A percentile compares a stretch with the other conserved stretches of the same genome.
Conservation (phyloP, 2,113 vertebrate genomes). For the Baryphthengus martii region DNA sequence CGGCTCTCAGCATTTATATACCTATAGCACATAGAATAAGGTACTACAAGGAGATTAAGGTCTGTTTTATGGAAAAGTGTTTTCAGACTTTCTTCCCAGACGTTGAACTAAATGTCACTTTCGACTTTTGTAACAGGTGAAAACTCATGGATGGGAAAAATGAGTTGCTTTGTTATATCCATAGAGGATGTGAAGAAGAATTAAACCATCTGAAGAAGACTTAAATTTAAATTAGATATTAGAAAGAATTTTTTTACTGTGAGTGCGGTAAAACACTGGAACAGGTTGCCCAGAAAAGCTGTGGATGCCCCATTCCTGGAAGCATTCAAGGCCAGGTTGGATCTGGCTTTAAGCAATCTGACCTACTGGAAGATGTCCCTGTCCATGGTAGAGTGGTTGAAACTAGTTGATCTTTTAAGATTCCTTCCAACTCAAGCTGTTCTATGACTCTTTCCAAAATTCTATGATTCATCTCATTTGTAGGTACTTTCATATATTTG, state of each 20-base stretch:
- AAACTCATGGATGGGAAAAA: neutral
- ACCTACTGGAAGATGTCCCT: neutral
- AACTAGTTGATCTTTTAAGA: neutral
- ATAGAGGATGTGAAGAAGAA: neutral
- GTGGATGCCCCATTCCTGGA: neutral
- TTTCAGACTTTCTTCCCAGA: neutral
- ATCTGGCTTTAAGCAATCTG: neutral
- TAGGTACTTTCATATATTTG: neutral
- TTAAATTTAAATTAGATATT: neutral
- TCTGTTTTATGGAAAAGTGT: neutral
- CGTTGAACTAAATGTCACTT: neutral
- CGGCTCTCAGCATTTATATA: neutral
- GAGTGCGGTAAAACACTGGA: neutral
- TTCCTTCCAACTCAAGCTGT: neutral
- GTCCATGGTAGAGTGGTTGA: rapidly evolving
- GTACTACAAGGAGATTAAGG: neutral
- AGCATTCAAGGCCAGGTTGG: neutral
- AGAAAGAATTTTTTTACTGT: neutral
- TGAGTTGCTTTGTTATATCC: neutral
- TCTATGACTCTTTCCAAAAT: neutral
- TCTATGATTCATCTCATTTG: neutral
- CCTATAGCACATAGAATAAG: neutral
- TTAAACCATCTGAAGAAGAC: neutral
- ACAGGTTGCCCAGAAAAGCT: neutral
- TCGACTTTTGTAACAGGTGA: neutral